Evolutionary conservation across 2,888 invertebrate species (phyloP).

Genomic region (Himalopsyche japonica): DNA sequence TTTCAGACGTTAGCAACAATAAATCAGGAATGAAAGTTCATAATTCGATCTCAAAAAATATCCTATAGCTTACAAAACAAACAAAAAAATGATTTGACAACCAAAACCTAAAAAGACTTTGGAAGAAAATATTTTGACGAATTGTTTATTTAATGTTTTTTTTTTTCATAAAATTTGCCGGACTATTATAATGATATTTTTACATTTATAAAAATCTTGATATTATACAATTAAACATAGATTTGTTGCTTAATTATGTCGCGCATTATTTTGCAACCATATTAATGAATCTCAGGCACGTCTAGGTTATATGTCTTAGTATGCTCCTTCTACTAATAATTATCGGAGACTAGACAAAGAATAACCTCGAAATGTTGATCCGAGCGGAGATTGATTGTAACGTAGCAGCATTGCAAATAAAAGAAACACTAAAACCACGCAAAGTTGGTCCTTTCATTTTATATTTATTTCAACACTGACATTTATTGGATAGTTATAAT

Average conservation of each 20-base stretch:
- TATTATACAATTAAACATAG: neutral
- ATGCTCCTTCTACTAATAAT: neutral
- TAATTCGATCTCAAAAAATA: too few relatives aligned
- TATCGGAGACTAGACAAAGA: neutral
- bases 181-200: too few relatives aligned
- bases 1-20: too few relatives aligned
- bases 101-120: too few relatives aligned
- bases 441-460: neutral
- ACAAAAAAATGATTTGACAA: too few relatives aligned
- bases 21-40: too few relatives aligned
- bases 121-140: too few relatives aligned
- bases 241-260: neutral
- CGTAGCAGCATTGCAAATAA: neutral
- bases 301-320: neutral
- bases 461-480: neutral
- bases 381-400: neutral
- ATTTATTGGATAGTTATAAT: too few relatives aligned
- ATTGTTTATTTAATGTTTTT: too few relatives aligned
- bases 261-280: neutral
- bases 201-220: too few relatives aligned
- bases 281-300: neutral
- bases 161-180: too few relatives aligned
- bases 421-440: neutral
- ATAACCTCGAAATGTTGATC: neutral
- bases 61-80: too few relatives aligned